These are phyloP conservation scores for Proisotoma minuta DNA, from an alignment of 2,888 invertebrate species.

Conservation along the genomic window DNA sequence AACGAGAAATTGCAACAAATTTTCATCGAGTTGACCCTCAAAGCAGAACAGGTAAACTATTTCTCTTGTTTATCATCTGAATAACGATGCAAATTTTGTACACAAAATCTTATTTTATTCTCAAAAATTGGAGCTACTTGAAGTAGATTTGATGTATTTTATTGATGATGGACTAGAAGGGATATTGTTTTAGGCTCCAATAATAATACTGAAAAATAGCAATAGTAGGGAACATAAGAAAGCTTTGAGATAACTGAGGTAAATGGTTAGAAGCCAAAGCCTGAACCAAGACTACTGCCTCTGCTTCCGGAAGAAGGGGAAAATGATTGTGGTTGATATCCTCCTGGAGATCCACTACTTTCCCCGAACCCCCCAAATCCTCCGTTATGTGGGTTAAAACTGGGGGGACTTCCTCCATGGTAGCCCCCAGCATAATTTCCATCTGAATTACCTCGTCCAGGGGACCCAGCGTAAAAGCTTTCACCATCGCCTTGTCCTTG, in stretches of 20 bases:
- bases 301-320: constrained; percentile 10
- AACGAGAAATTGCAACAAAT: constrained; percentile 69
- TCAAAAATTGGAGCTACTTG: too few relatives aligned
- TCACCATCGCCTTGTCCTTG: not conserved
- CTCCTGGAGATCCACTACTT: constrained; percentile 23
- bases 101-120: too few relatives aligned
- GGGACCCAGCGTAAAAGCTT: constrained; percentile 5
- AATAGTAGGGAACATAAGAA: constrained; percentile 14
- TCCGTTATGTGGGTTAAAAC: constrained; percentile 12
- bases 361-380: constrained; percentile 13
- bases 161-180: too few relatives aligned
- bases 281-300: constrained; percentile 12
- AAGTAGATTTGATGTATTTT: too few relatives aligned
- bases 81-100: too few relatives aligned
- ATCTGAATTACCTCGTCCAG: constrained; percentile 19
- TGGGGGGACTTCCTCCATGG: constrained; percentile 11
- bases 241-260: too few relatives aligned
- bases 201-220: too few relatives aligned
- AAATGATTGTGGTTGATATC: constrained; percentile 20
- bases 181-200: too few relatives aligned
- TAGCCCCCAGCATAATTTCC: constrained; percentile 19
- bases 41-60: constrained; percentile 66
- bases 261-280: too few relatives aligned
- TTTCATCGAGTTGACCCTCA: constrained; percentile 65
- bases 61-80: too few relatives aligned